phyloP scores from a whole-genome alignment of 1,140 invertebrate genomes.

The Zaprionus camerounensis region DNA sequence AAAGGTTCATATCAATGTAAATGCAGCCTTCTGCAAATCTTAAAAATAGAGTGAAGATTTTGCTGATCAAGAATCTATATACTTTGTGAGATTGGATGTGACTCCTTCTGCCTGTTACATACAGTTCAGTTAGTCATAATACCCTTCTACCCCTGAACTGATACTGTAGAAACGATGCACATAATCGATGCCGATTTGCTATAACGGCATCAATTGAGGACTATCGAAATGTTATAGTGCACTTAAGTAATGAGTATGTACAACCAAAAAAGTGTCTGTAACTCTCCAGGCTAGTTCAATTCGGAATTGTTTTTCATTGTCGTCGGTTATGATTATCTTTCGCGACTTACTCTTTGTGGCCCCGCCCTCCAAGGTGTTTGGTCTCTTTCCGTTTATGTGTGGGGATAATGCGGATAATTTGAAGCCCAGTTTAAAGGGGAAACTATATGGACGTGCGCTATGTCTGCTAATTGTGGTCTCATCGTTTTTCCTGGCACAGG shows the following conservation, averaged over 20 bases:
- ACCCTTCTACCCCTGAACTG: too few relatives aligned
- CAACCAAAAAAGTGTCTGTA: neutral
- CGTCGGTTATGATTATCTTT: constrained; percentile 53
- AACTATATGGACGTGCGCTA: constrained; percentile 42
- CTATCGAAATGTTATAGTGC: neutral
- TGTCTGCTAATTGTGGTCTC: constrained; percentile 39
- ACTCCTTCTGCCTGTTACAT: too few relatives aligned
- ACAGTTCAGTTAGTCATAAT: too few relatives aligned
- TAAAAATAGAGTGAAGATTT: too few relatives aligned
- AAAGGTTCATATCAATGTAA: too few relatives aligned
- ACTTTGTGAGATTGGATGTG: too few relatives aligned
- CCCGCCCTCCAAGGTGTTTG: constrained; percentile 47
- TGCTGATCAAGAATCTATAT: too few relatives aligned
- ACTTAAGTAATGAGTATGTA: neutral
- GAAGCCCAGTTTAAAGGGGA: constrained; percentile 24
- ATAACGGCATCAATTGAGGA: constrained; percentile 5
- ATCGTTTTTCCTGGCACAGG: constrained; percentile 41
- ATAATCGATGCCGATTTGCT: constrained; percentile 3
- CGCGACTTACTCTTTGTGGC: constrained; percentile 40
- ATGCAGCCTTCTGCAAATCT: too few relatives aligned
- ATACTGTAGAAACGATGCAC: neutral
- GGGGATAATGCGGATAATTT: constrained; percentile 45
- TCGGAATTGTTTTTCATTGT: neutral
- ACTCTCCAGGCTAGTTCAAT: neutral
- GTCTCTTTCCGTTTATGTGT: constrained; percentile 50